Evolutionary conservation across 2,888 invertebrate genomes (phyloP).

Genomic region (Xestobium rufovillosum): DNA sequence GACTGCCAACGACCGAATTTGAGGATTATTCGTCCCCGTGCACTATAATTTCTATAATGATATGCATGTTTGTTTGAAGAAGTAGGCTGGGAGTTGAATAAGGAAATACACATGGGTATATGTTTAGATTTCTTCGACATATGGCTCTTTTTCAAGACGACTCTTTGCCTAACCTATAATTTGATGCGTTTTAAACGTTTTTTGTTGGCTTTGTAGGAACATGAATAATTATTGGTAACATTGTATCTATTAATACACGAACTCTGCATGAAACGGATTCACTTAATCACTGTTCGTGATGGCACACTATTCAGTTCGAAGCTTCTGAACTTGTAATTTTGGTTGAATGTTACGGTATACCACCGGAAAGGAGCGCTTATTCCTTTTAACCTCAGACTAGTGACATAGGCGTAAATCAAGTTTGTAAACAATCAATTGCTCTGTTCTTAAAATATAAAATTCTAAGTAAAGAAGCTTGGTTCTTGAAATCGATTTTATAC

Average conservation of each 20-base stretch:
- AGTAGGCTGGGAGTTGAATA: slow-evolving; percentile 30
- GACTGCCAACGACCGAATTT: slow-evolving; percentile 37
- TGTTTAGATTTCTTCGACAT: slow-evolving; percentile 30
- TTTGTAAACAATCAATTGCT: no score
- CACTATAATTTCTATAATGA: slow-evolving; percentile 34
- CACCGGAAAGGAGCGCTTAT: no score
- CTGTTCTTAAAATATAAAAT: no score
- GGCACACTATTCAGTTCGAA: no score
- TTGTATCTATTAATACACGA: slow-evolving; percentile 23
- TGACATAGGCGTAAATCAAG: no score
- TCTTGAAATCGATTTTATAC: no score
- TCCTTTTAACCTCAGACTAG: no score
- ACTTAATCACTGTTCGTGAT: no score
- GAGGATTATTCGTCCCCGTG: slow-evolving; percentile 31
- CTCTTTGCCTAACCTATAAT: slow-evolving; percentile 25
- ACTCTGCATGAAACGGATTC: no score
- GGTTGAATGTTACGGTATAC: no score
- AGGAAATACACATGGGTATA: slow-evolving; percentile 26
- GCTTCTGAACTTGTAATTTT: no score
- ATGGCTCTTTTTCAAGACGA: slow-evolving; percentile 25
- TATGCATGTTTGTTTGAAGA: slow-evolving; percentile 33
- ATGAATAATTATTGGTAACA: slow-evolving; percentile 21
- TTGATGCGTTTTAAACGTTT: slow-evolving; percentile 23
- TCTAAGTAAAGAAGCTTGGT: no score
- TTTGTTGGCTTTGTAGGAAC: slow-evolving; percentile 17